Conservation (phyloP, 2,797 vertebrate species). For the Ceryle rudis region DNA sequence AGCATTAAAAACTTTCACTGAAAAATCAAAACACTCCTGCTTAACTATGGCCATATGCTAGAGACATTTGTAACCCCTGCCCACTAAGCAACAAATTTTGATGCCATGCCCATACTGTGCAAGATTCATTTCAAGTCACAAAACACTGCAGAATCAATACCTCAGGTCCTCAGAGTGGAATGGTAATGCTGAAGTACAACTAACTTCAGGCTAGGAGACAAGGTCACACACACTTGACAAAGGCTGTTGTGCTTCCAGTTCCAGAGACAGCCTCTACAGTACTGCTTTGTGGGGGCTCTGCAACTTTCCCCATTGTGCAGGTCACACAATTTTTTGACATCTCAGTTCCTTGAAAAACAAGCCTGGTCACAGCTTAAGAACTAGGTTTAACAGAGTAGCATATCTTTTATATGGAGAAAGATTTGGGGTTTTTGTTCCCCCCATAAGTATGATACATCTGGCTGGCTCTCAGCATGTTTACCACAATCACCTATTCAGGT, state of each 20-base stretch:
- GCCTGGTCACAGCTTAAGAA: background rate
- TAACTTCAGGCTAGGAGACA: background rate
- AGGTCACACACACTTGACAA: background rate
- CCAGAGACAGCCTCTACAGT: background rate
- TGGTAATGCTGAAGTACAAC: background rate
- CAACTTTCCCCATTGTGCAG: background rate
- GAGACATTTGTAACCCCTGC: background rate
- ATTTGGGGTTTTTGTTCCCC: background rate
- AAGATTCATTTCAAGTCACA: background rate
- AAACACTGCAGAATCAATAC: background rate
- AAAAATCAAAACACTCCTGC: background rate
- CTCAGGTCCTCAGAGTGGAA: background rate
- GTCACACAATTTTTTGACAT: background rate
- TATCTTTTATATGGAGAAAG: background rate
- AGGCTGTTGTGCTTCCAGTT: background rate
- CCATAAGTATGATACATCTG: background rate
- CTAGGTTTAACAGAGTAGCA: background rate
- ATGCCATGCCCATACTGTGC: background rate
- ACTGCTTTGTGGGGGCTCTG: background rate
- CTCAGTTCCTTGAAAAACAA: background rate
- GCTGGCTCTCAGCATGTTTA: background rate
- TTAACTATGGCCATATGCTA: background rate
- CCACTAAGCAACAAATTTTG: background rate
- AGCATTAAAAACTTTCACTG: background rate
- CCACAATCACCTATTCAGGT: background rate